These are phyloP conservation scores for Pelecanus crispus DNA, from an alignment of 2,113 vertebrate genomes.

Conservation along the genomic window DNA sequence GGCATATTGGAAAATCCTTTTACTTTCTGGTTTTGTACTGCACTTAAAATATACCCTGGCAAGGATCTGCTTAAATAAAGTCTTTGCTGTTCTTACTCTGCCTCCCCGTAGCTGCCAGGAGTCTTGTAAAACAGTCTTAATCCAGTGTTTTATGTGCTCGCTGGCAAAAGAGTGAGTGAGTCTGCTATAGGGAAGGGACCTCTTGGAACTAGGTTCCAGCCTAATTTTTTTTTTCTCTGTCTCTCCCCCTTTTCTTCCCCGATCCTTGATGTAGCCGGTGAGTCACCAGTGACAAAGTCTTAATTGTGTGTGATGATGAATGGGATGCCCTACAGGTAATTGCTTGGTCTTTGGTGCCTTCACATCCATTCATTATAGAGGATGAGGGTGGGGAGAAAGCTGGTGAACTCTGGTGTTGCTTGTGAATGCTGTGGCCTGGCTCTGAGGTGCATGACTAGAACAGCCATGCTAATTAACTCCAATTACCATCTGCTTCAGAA, in stretches of 20 bases:
- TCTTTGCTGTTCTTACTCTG: background rate
- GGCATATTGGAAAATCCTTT: background rate
- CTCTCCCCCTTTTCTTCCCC: background rate
- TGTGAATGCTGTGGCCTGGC: background rate
- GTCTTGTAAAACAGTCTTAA: background rate
- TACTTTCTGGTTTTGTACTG: too few relatives aligned
- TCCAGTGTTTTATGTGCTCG: background rate
- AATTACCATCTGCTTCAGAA: background rate
- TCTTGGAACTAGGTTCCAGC: background rate
- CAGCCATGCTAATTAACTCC: background rate
- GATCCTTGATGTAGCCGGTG: background rate
- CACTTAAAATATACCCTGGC: background rate
- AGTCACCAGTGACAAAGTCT: constrained; percentile 29
- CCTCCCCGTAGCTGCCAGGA: background rate
- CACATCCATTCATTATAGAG: background rate
- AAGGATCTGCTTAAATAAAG: background rate
- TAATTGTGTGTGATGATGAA: constrained; percentile 23
- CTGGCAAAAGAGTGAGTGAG: background rate
- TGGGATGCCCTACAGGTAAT: constrained; percentile 48
- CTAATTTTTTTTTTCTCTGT: background rate
- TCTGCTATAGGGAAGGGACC: background rate
- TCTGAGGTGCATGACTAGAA: background rate
- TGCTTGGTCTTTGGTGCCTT: background rate
- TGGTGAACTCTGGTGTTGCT: background rate
- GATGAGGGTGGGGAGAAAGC: background rate